Conservation (phyloP, 2,888 invertebrate genomes). For the Sesia bembeciformis region DNA sequence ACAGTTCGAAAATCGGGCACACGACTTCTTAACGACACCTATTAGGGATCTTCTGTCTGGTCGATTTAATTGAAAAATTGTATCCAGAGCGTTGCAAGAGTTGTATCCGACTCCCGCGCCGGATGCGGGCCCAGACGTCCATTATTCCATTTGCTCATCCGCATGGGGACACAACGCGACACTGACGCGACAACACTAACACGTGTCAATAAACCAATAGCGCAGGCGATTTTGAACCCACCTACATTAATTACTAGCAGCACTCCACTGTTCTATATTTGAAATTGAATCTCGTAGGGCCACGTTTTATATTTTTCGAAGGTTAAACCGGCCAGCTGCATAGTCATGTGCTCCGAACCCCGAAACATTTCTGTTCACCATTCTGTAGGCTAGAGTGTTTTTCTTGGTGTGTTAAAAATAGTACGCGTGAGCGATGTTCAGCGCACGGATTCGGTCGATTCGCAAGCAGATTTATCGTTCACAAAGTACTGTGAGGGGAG, state of each 20-base stretch:
- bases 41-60: conserved; percentile 73
- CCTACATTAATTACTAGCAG: conserved; percentile 43
- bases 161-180: conserved; percentile 53
- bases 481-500: conserved; percentile 43
- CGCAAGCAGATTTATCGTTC: conserved; percentile 62
- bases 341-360: conserved; percentile 20
- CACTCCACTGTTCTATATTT: conserved; percentile 39
- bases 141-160: conserved; percentile 74
- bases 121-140: conserved; percentile 74
- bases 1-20: conserved; percentile 72
- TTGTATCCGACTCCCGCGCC: conserved; percentile 67
- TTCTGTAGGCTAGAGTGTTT: conserved; percentile 42
- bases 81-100: conserved; percentile 69
- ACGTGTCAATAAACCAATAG: conserved; percentile 63
- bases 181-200: conserved; percentile 22
- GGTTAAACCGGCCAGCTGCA: conserved; percentile 23
- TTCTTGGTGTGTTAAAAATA: conserved; percentile 52
- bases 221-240: conserved; percentile 19
- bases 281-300: conserved; percentile 39
- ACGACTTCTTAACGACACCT: conserved; percentile 74
- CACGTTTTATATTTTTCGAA: conserved; percentile 35
- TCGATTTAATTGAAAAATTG: conserved; percentile 74
- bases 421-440: conserved; percentile 48
- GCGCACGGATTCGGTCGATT: conserved; percentile 51
- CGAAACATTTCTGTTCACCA: conserved; percentile 32